Percentiles rank a stretch among this genome's conserved stretches.
These are phyloP conservation scores for Calycopis cecrops DNA, from an alignment of 1,140 invertebrate species.

Conservation along the genomic window DNA sequence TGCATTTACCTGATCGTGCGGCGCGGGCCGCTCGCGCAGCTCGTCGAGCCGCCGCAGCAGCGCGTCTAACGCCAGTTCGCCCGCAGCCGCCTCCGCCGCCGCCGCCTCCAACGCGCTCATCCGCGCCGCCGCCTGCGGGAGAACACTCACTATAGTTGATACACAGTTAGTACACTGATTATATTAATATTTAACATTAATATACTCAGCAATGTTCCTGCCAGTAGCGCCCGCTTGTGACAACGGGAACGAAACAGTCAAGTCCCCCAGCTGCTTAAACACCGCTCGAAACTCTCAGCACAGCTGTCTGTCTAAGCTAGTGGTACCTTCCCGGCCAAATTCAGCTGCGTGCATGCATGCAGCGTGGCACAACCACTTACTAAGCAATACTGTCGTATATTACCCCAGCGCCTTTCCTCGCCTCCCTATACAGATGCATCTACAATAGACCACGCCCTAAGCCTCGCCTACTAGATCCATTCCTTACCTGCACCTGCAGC, in stretches of 20 bases:
- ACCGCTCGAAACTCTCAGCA: no score
- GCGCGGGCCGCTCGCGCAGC: constrained; percentile 67
- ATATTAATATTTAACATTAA: not conserved
- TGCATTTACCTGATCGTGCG: constrained; percentile 11
- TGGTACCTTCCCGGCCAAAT: constrained; percentile 63
- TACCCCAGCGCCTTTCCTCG: constrained; percentile 85
- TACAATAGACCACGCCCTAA: no score
- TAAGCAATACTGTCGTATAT: constrained; percentile 85
- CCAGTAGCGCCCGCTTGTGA: constrained; percentile 43
- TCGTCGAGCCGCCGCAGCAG: constrained; percentile 85
- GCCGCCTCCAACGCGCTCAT: constrained; percentile 81
- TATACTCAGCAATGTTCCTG: not conserved
- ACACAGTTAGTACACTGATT: constrained; percentile 25
- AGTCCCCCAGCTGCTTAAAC: no score
- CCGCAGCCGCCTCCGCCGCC: constrained; percentile 86
- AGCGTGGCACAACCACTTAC: constrained; percentile 81
- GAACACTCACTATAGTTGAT: constrained; percentile 52
- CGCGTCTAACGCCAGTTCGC: constrained; percentile 80
- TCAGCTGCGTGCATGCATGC: no score
- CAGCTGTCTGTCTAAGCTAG: no score
- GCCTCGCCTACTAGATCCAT: not conserved
- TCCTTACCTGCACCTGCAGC: constrained; percentile 79
- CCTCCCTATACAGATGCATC: no score
- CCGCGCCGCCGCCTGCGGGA: constrained; percentile 79
- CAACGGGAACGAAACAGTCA: no score